Conservation (phyloP, 2,797 vertebrate species). For the Zenarchopterus dispar region DNA sequence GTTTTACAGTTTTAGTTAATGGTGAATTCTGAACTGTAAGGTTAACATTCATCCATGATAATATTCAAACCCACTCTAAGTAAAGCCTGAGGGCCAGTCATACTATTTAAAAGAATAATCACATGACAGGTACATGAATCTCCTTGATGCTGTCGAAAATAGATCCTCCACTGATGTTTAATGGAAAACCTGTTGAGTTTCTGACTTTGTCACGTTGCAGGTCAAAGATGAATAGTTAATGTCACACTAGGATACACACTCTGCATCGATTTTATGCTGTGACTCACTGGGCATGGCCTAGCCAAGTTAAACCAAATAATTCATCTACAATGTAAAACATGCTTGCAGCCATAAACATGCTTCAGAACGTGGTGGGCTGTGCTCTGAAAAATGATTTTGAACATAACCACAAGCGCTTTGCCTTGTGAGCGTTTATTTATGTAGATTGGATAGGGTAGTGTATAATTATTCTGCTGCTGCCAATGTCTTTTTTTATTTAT, state of each 20-base stretch:
- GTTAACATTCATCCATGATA: constrained; percentile 1
- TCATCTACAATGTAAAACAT: constrained; percentile 84
- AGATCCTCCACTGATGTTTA: constrained; percentile 57
- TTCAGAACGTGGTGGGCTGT: constrained; percentile 60
- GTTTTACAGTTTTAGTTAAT: constrained; percentile 3
- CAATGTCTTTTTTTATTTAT: constrained; percentile 82
- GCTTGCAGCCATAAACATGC: constrained; percentile 79
- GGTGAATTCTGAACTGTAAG: not conserved
- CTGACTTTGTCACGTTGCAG: constrained; percentile 58
- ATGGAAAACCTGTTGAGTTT: constrained; percentile 70
- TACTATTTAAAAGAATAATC: constrained; percentile 39
- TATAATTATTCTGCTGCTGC: constrained; percentile 78
- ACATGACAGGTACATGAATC: constrained; percentile 7
- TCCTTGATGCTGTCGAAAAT: constrained; percentile 16
- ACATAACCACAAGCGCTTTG: constrained; percentile 67
- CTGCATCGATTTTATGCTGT: constrained; percentile 63
- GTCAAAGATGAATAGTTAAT: constrained; percentile 79
- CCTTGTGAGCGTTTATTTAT: constrained; percentile 80
- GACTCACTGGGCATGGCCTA: constrained; percentile 57
- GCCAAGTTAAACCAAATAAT: constrained; percentile 83
- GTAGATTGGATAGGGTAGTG: constrained; percentile 82
- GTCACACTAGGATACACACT: constrained; percentile 74
- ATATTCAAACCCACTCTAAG: not conserved
- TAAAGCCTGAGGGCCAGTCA: not conserved
- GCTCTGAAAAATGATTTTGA: constrained; percentile 81